Evolutionary conservation across 2,888 invertebrate species (phyloP).

Genomic region (Ernsta delagoae): DNA sequence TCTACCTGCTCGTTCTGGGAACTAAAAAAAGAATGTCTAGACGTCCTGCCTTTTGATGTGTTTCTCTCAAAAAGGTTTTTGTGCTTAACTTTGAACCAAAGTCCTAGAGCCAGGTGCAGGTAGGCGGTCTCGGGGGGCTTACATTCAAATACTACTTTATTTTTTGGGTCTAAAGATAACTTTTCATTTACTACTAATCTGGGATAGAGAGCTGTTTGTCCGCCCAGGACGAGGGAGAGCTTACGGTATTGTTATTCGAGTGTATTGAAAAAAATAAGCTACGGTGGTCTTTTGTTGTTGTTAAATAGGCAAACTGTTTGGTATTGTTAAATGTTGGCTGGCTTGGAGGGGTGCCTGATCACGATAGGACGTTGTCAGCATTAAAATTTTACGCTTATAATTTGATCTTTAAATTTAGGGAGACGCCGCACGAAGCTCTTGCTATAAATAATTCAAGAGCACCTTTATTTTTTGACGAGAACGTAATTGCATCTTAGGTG

Average conservation of each 20-base stretch:
- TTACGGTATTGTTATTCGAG: conserved; percentile 32
- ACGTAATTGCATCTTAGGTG: conserved; percentile 6
- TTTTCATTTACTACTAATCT: conserved; percentile 53
- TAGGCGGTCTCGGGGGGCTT: conserved; percentile 55
- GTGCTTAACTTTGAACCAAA: conserved; percentile 63
- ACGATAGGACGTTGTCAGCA: conserved; percentile 1
- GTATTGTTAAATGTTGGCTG: conserved; percentile 25
- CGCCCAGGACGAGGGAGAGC: conserved; percentile 38
- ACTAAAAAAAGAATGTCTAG: conserved; percentile 75
- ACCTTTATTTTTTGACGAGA: not conserved
- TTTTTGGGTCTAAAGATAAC: conserved; percentile 58
- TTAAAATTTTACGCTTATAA: conserved; percentile 7
- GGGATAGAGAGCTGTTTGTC: conserved; percentile 47
- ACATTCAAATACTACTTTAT: conserved; percentile 65
- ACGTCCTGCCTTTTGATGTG: conserved; percentile 78
- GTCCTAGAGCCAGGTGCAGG: conserved; percentile 77
- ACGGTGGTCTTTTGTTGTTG: conserved; percentile 30
- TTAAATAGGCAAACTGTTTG: conserved; percentile 25
- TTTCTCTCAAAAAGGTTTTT: conserved; percentile 77
- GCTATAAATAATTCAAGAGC: conserved; percentile 11
- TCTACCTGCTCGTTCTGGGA: conserved; percentile 77
- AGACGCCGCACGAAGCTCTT: not conserved
- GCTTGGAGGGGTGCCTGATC: conserved; percentile 15
- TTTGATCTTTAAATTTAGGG: conserved; percentile 3
- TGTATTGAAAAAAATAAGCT: conserved; percentile 28